Percentiles rank a stretch among this genome's conserved stretches.
These are phyloP conservation scores for Mesoclemmys tuberculata DNA, from an alignment of 2,113 vertebrate genomes.

Conservation along the genomic window DNA sequence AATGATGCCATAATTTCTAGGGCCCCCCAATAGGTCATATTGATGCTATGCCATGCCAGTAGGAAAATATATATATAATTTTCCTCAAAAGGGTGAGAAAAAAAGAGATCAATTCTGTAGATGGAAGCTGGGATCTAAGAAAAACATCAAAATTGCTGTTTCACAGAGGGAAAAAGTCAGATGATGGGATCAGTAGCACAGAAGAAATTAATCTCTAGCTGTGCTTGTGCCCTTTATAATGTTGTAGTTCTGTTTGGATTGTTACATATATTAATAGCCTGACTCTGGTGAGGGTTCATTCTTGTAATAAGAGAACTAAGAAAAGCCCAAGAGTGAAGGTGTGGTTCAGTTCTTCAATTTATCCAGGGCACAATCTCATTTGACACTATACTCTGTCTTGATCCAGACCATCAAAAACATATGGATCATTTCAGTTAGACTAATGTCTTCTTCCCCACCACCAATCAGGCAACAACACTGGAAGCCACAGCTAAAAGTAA, in stretches of 20 bases:
- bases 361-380: fast-evolving
- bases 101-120: background rate
- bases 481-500: background rate
- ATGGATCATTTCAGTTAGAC: background rate
- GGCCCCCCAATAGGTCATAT: background rate
- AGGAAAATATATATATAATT: background rate
- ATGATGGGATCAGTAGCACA: background rate
- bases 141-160: background rate
- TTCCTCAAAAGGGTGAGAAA: background rate
- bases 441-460: fast-evolving
- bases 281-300: background rate
- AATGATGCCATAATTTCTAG: background rate
- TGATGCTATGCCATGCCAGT: background rate
- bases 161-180: background rate
- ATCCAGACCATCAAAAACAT: background rate
- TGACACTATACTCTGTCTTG: background rate
- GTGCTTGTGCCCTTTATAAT: background rate
- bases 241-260: background rate
- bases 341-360: background rate
- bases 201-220: background rate
- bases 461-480: background rate
- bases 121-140: fast-evolving
- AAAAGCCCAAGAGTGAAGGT: background rate
- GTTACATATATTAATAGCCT: background rate
- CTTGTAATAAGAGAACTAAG: background rate